Evolutionary conservation across 2,888 invertebrate genomes (phyloP).

Genomic region (Diarsia brunnea): DNA sequence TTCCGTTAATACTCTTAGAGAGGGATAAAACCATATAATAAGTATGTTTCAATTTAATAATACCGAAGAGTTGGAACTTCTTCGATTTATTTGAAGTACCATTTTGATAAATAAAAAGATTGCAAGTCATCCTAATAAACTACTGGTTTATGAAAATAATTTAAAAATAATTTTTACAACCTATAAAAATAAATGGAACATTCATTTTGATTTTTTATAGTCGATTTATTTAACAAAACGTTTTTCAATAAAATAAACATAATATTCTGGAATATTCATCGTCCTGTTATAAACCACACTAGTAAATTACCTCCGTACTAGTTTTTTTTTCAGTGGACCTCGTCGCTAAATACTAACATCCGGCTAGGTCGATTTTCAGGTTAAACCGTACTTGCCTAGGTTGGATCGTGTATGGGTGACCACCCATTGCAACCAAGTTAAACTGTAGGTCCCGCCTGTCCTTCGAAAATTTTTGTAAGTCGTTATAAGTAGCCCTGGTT

Average conservation of each 20-base stretch:
- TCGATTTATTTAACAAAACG: not conserved
- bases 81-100: not conserved
- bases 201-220: no score
- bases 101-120: not conserved
- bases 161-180: not conserved
- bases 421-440: no score
- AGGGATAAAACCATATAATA: no score
- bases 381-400: no score
- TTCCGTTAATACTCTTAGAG: no score
- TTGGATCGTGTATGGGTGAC: no score
- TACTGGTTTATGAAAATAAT: not conserved
- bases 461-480: no score
- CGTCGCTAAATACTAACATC: no score
- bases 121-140: not conserved
- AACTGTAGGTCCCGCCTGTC: no score
- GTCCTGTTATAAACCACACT: not conserved
- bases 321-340: no score
- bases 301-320: not conserved
- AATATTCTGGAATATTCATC: not conserved
- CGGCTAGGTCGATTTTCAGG: no score
- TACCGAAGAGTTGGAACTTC: not conserved
- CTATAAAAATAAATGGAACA: not conserved
- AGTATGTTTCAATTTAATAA: constrained; percentile 17
- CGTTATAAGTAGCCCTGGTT: no score
- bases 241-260: not conserved